A percentile compares a stretch with the other conserved stretches of the same genome.
Conservation (phyloP, 2,888 invertebrate genomes). For the Oxytorus armatus region DNA sequence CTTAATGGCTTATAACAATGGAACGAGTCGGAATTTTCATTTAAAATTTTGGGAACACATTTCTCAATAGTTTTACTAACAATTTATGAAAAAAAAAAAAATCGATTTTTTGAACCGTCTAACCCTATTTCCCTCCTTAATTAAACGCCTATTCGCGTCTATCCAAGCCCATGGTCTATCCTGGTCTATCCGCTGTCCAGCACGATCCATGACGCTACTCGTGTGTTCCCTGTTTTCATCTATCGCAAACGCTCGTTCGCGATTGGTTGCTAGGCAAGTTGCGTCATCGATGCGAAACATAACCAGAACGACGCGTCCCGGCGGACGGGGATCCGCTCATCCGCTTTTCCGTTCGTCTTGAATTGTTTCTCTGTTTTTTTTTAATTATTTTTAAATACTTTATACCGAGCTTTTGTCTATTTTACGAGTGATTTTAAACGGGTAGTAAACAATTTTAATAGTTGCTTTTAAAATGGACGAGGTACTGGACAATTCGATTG, state of each 20-base stretch:
- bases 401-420: slow-evolving; percentile 22
- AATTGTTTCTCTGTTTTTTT: slow-evolving; percentile 34
- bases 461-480: slow-evolving; percentile 74
- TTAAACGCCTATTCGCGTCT: no score
- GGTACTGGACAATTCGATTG: slow-evolving; percentile 76
- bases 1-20: no score
- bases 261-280: slow-evolving; percentile 66
- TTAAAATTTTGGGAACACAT: no score
- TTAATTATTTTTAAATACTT: slow-evolving; percentile 14
- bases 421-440: slow-evolving; percentile 1
- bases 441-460: no score
- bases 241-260: no score
- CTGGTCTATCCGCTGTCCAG: neutral
- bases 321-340: slow-evolving; percentile 41
- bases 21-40: no score
- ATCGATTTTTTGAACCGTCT: no score
- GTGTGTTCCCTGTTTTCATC: slow-evolving; percentile 9
- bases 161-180: no score
- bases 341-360: slow-evolving; percentile 49
- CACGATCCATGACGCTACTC: slow-evolving; percentile 7
- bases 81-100: no score
- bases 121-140: no score
- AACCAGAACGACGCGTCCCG: slow-evolving; percentile 67
- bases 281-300: slow-evolving; percentile 61
- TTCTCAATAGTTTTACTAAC: no score